These are phyloP conservation scores for Lamprotornis superbus DNA, from an alignment of 2,113 vertebrate genomes.

Conservation along the genomic window DNA sequence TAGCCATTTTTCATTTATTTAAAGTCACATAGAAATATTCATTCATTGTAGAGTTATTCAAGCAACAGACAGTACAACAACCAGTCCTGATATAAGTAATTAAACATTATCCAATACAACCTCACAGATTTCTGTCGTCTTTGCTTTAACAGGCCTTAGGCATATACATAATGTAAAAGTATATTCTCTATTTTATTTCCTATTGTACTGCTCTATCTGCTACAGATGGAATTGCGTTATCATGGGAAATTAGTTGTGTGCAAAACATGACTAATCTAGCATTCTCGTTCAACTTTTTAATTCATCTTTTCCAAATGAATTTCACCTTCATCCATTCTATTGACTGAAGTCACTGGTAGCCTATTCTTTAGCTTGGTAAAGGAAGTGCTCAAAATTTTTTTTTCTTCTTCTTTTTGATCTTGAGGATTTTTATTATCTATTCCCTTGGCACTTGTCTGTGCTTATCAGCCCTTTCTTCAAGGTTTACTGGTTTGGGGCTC, in stretches of 20 bases:
- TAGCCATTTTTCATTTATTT: not conserved
- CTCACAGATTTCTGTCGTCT: not conserved
- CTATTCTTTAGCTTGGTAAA: not conserved
- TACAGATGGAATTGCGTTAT: not conserved
- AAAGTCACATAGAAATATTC: not conserved
- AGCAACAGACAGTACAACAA: not conserved
- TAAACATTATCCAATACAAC: not conserved
- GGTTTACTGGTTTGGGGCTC: not conserved
- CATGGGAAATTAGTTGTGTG: not conserved
- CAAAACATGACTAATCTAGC: not conserved
- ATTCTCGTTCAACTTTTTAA: not conserved
- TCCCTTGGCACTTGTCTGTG: not conserved
- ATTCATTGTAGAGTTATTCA: not conserved
- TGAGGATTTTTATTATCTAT: not conserved
- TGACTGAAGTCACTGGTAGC: not conserved
- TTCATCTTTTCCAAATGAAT: not conserved
- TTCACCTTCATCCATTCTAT: not conserved
- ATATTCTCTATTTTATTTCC: not conserved
- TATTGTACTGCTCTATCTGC: not conserved
- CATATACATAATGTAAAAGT: not conserved
- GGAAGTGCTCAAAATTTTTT: not conserved
- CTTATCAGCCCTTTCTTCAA: not conserved
- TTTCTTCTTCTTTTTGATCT: not conserved
- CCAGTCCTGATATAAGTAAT: not conserved
- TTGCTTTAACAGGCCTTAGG: not conserved